A percentile compares a stretch with the other conserved stretches of the same genome.
Evolutionary conservation across 2,888 invertebrate species (phyloP).

Genomic region (Conchocele bisecta): DNA sequence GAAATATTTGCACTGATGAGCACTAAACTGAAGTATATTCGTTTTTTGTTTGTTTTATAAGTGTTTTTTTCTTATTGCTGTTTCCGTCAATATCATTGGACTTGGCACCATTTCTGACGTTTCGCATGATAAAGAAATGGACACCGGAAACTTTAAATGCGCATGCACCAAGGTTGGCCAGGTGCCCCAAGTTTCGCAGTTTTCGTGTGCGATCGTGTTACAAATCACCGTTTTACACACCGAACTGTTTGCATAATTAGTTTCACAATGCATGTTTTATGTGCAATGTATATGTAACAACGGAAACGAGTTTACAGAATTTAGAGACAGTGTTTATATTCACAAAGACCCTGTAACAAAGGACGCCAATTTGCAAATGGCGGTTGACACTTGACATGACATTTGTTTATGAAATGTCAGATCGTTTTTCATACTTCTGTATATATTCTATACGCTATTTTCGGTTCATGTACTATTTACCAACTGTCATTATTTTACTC

Average conservation of each 20-base stretch:
- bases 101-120: too few relatives aligned
- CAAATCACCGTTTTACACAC: background rate
- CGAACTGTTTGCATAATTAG: background rate
- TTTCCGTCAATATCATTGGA: background rate
- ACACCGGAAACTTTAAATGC: constrained; percentile 13
- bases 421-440: too few relatives aligned
- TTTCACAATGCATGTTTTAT: background rate
- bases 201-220: constrained; percentile 49
- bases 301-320: too few relatives aligned
- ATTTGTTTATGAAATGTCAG: too few relatives aligned
- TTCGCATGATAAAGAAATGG: too few relatives aligned
- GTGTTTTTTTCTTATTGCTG: constrained; percentile 1
- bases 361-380: constrained; percentile 66
- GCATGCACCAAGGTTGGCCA: constrained; percentile 58
- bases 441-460: too few relatives aligned
- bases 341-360: constrained; percentile 53
- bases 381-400: constrained; percentile 30
- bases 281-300: background rate
- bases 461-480: too few relatives aligned
- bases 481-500: background rate
- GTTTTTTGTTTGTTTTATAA: background rate
- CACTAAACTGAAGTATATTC: too few relatives aligned
- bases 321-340: too few relatives aligned
- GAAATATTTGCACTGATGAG: too few relatives aligned
- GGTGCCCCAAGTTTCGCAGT: constrained; percentile 53